phyloP scores from a whole-genome alignment of 2,888 invertebrate genomes.

The Himalopsyche kuldschensis region DNA sequence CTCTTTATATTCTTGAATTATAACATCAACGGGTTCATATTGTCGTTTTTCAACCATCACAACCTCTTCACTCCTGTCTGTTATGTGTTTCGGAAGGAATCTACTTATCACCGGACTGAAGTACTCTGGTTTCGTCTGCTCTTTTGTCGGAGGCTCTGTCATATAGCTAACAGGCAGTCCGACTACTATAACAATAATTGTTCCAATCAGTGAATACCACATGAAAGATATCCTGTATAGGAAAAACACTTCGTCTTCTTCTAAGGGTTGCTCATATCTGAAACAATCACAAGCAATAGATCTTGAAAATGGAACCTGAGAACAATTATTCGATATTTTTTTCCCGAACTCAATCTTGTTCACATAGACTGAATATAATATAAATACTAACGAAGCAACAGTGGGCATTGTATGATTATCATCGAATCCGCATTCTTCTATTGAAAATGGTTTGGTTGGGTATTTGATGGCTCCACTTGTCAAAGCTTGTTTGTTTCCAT shows the following conservation, averaged over 20 bases:
- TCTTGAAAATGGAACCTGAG: too few species aligned
- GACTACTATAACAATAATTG: slow-evolving; percentile 60
- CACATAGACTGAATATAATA: neutral
- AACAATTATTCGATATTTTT: too few species aligned
- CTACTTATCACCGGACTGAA: slow-evolving; percentile 61
- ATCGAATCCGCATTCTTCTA: neutral
- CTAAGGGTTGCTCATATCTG: neutral
- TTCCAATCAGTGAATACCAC: slow-evolving; percentile 69
- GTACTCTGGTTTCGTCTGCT: slow-evolving; percentile 61
- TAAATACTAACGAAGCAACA: neutral
- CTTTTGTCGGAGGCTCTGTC: slow-evolving; percentile 58
- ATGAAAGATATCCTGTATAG: slow-evolving; percentile 70
- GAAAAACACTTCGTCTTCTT: slow-evolving; percentile 47
- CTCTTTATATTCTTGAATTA: neutral
- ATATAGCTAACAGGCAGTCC: slow-evolving; percentile 66
- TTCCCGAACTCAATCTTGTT: neutral
- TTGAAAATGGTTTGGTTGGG: slow-evolving; percentile 7
- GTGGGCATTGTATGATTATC: neutral
- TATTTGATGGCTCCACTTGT: slow-evolving; percentile 48
- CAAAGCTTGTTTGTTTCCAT: slow-evolving; percentile 57
- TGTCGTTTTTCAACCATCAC: neutral
- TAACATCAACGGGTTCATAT: neutral
- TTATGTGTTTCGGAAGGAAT: slow-evolving; percentile 48
- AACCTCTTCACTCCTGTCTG: neutral
- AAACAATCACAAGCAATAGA: neutral